Evolutionary conservation across 2,888 invertebrate genomes (phyloP).

Genomic region (Marronus borbonicus): DNA sequence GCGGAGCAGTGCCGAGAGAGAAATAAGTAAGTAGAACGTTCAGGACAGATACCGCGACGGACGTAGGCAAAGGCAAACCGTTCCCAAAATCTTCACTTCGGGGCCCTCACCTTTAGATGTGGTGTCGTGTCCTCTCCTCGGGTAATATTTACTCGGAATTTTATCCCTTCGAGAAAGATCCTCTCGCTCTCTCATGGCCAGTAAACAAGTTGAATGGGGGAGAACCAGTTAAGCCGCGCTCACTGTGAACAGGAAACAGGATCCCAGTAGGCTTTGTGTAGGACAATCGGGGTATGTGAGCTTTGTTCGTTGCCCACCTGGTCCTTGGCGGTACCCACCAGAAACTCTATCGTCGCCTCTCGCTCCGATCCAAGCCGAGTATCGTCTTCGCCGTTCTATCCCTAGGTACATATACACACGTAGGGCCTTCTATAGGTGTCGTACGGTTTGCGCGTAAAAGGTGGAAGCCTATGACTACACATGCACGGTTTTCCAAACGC

Average conservation of each 20-base stretch:
- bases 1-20: neutral
- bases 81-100: conserved; percentile 25
- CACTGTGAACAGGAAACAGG: conserved; percentile 57
- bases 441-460: neutral
- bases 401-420: neutral
- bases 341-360: conserved; percentile 15
- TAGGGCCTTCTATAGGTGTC: neutral
- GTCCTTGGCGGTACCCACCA: conserved; percentile 48
- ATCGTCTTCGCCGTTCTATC: neutral
- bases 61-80: conserved; percentile 31
- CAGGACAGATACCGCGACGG: conserved; percentile 5
- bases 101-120: conserved; percentile 37
- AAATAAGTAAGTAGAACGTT: conserved; percentile 18
- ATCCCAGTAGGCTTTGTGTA: conserved; percentile 56
- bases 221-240: conserved; percentile 56
- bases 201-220: conserved; percentile 52
- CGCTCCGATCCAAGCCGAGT: neutral
- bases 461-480: conserved; percentile 3
- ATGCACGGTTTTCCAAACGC: conserved; percentile 22
- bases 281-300: conserved; percentile 56
- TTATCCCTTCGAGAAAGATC: conserved; percentile 43
- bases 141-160: conserved; percentile 49
- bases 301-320: conserved; percentile 57
- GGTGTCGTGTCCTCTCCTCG: conserved; percentile 38
- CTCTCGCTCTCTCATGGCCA: conserved; percentile 42